A percentile compares a stretch with the other conserved stretches of the same genome.
These are phyloP conservation scores for Nothocercus nigrocapillus DNA, from an alignment of 2,113 vertebrate genomes.

Conservation along the genomic window DNA sequence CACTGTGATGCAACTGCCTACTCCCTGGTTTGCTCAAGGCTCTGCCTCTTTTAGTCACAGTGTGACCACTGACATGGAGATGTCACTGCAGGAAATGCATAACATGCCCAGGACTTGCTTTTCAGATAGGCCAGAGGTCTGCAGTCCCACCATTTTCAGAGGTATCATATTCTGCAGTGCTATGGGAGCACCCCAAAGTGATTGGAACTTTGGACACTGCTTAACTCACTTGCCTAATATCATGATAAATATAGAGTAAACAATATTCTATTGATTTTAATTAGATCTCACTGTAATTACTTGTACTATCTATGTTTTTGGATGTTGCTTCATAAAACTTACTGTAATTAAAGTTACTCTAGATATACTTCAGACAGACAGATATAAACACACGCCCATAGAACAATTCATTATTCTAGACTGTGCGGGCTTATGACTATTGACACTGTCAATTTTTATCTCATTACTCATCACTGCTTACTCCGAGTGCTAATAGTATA, in stretches of 20 bases:
- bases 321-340: slow-evolving; percentile 23
- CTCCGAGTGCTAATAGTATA: slow-evolving; percentile 72
- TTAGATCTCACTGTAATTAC: slow-evolving; percentile 8
- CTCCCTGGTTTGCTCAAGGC: not conserved
- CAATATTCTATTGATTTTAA: not conserved
- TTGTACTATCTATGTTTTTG: slow-evolving; percentile 33
- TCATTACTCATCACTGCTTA: slow-evolving; percentile 87
- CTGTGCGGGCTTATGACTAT: slow-evolving; percentile 86
- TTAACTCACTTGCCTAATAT: not conserved
- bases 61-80: not conserved
- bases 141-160: not conserved
- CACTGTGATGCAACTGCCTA: not conserved
- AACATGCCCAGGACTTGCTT: not conserved
- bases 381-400: not conserved
- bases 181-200: not conserved
- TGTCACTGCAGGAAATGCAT: not conserved
- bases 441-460: slow-evolving; percentile 88
- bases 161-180: not conserved
- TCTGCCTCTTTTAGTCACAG: not conserved
- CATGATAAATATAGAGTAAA: not conserved
- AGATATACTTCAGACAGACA: slow-evolving; percentile 54
- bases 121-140: not conserved
- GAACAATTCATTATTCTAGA: slow-evolving; percentile 85
- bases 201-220: not conserved
- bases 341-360: slow-evolving; percentile 35